Evolutionary conservation across 2,113 vertebrate genomes (phyloP).

Genomic region (Paratilapia polleni): DNA sequence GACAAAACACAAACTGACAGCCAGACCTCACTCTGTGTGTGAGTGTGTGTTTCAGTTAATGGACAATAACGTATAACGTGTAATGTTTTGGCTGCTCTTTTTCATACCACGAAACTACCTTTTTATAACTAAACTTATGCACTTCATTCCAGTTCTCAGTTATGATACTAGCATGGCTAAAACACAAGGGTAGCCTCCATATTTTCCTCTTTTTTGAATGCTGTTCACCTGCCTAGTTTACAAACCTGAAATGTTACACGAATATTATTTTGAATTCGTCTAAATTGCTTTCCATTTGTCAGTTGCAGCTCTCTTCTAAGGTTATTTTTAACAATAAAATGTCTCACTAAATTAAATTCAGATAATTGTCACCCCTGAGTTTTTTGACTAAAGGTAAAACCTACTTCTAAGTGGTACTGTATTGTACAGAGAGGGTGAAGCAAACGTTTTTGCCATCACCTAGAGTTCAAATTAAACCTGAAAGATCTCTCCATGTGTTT

Average conservation of each 20-base stretch:
- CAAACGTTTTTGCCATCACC: background rate
- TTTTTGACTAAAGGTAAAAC: background rate
- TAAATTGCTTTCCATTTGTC: background rate
- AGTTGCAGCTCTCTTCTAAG: background rate
- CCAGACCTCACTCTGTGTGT: slow-evolving; percentile 37
- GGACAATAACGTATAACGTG: slow-evolving; percentile 19
- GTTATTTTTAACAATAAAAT: background rate
- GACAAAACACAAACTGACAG: slow-evolving; percentile 76
- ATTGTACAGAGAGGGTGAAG: background rate
- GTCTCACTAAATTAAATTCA: background rate
- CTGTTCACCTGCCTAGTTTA: no score
- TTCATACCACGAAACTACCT: background rate
- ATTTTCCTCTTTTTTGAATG: no score
- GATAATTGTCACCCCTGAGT: fast-evolving
- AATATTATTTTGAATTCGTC: no score
- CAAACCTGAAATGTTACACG: no score
- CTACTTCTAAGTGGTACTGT: background rate
- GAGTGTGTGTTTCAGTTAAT: background rate
- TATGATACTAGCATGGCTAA: background rate
- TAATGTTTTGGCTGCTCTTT: slow-evolving; percentile 9
- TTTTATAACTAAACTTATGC: background rate
- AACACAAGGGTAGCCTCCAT: background rate
- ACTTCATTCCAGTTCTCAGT: background rate
- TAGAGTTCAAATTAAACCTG: background rate
- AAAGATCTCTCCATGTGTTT: no score